phyloP scores from a whole-genome alignment of 2,888 invertebrate genomes.

The Limnephilus lunatus region DNA sequence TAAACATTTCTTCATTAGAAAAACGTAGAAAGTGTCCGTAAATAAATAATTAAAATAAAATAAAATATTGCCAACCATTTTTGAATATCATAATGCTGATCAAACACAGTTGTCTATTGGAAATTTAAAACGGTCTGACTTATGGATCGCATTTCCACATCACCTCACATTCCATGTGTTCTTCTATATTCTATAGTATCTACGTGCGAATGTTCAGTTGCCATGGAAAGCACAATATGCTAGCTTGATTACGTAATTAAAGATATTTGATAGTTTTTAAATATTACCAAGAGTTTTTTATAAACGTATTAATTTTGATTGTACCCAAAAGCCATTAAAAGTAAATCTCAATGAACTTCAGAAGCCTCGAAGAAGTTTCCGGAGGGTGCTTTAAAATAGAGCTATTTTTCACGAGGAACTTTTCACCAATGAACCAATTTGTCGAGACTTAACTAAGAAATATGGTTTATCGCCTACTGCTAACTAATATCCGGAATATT shows the following conservation, averaged over 20 bases:
- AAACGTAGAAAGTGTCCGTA: too few species aligned
- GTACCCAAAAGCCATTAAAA: constrained; percentile 40
- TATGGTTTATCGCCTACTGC: constrained; percentile 44
- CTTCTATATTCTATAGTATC: neutral
- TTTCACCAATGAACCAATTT: constrained; percentile 40
- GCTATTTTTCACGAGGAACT: neutral
- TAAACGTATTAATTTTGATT: constrained; percentile 4
- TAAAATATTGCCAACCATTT: too few species aligned
- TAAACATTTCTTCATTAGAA: too few species aligned
- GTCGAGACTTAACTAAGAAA: constrained; percentile 49
- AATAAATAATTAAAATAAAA: too few species aligned
- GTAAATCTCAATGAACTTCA: constrained; percentile 46
- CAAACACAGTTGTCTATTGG: too few species aligned
- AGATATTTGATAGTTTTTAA: neutral
- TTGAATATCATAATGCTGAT: too few species aligned
- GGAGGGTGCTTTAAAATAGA: neutral
- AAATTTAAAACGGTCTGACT: too few species aligned
- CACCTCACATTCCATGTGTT: too few species aligned
- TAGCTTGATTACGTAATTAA: neutral
- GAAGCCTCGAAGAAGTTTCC: neutral
- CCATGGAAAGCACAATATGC: neutral
- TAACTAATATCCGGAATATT: constrained; percentile 25
- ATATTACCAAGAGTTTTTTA: neutral
- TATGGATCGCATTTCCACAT: too few species aligned
- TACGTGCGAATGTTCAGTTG: too few species aligned